Evolutionary conservation across 2,797 vertebrate species (phyloP).

Genomic region (Ambastaia sidthimunki): DNA sequence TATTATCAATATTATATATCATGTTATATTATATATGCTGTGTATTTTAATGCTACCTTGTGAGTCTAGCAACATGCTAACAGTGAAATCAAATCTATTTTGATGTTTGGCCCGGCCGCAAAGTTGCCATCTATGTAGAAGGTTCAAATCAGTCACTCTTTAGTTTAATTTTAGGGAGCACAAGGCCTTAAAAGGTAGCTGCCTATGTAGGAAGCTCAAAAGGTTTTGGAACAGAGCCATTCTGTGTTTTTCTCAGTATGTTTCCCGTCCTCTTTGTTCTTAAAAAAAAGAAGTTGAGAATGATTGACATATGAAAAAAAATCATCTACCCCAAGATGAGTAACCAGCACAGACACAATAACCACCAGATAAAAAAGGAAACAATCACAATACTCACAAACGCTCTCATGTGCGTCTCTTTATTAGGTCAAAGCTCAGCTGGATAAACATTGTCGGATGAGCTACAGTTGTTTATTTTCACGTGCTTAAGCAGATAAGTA

Average conservation of each 20-base stretch:
- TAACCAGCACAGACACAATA: background rate
- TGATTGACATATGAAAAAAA: background rate
- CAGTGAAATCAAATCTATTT: no score
- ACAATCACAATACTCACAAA: background rate
- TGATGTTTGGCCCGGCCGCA: no score
- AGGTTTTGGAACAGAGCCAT: background rate
- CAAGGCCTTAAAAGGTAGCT: background rate
- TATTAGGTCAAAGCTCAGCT: background rate
- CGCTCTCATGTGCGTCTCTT: background rate
- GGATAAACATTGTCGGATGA: background rate
- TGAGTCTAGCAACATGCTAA: no score
- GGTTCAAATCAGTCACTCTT: no score
- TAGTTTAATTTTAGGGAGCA: no score
- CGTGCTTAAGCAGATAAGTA: constrained; percentile 18
- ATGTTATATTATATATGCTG: no score
- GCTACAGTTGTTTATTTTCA: constrained; percentile 20
- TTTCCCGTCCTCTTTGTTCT: background rate
- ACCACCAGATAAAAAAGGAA: background rate
- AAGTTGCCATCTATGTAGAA: no score
- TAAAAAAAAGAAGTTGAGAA: background rate
- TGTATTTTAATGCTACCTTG: no score
- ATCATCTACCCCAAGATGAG: constrained; percentile 5
- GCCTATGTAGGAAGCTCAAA: background rate
- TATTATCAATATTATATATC: background rate
- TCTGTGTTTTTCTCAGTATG: background rate